These are phyloP conservation scores for Scaeva pyrastri DNA, from an alignment of 2,888 invertebrate genomes.

Conservation along the genomic window DNA sequence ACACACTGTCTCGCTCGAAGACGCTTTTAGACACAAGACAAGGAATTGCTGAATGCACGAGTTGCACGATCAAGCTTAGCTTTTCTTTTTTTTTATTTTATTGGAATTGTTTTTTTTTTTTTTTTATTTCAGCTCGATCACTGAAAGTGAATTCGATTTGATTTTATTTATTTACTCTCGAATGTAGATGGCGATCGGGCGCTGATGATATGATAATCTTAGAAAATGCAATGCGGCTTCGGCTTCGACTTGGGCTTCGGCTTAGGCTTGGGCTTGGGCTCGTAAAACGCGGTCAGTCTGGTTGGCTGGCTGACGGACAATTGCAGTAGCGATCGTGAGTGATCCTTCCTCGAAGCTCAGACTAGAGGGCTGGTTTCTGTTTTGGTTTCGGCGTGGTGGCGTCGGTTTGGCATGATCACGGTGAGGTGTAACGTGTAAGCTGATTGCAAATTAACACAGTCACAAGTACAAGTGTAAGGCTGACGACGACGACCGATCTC, in stretches of 20 bases:
- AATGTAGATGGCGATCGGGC: too few species aligned
- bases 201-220: not conserved
- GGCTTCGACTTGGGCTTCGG: too few species aligned
- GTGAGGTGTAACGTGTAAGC: conserved; percentile 50
- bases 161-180: conserved; percentile 29
- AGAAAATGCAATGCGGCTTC: conserved; percentile 43
- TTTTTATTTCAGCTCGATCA: too few species aligned
- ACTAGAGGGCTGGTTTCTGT: conserved; percentile 48
- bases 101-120: not conserved
- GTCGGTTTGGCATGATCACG: conserved; percentile 10
- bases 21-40: conserved; percentile 6
- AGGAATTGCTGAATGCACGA: conserved; percentile 33
- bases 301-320: conserved; percentile 69
- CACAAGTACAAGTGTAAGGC: conserved; percentile 19
- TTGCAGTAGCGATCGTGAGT: conserved; percentile 58
- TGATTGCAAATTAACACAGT: conserved; percentile 57
- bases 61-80: conserved; percentile 45
- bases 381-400: too few species aligned
- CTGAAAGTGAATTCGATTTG: conserved; percentile 32
- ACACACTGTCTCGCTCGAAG: not conserved
- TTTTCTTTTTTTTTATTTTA: conserved; percentile 12
- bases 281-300: conserved; percentile 64
- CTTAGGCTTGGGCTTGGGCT: too few species aligned
- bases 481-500: too few species aligned
- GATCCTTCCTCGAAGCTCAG: conserved; percentile 69